These are phyloP conservation scores for Caenorhabditis japonica DNA, from an alignment of 2,888 invertebrate genomes.

Conservation along the genomic window DNA sequence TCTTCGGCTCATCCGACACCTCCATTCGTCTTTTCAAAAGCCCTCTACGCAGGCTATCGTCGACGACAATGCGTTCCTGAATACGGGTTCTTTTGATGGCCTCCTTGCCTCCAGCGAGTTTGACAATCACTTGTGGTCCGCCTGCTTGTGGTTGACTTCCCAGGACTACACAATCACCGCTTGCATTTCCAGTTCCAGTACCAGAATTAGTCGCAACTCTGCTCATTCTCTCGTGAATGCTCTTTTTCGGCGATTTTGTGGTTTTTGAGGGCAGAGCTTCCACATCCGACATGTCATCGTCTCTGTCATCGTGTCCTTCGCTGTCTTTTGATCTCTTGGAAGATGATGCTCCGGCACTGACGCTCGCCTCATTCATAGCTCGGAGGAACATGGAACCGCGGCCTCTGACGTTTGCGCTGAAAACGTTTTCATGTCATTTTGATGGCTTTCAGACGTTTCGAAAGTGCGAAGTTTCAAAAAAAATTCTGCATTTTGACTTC, in stretches of 20 bases:
- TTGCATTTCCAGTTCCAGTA: constrained; percentile 10
- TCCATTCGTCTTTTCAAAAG: constrained; percentile 30
- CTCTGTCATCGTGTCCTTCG: neutral
- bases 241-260: neutral
- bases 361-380: constrained; percentile 62
- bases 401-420: constrained; percentile 48
- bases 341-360: constrained; percentile 52
- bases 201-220: too few species aligned
- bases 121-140: constrained; percentile 49
- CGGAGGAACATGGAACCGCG: constrained; percentile 58
- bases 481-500: too few species aligned
- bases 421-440: constrained; percentile 15
- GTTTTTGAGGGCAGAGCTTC: constrained; percentile 44
- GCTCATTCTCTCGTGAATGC: constrained; percentile 30
- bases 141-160: constrained; percentile 14
- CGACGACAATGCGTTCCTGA: constrained; percentile 44
- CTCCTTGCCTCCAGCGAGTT: constrained; percentile 46
- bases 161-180: constrained; percentile 39
- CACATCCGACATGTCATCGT: constrained; percentile 50
- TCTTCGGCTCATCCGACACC: constrained; percentile 25
- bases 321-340: neutral
- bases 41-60: constrained; percentile 22
- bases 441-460: too few species aligned
- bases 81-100: constrained; percentile 40
- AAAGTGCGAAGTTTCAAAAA: too few species aligned